Percentiles rank a stretch among this genome's conserved stretches.
Conservation (phyloP, 2,797 vertebrate genomes). For the Neostethus bicornis region DNA sequence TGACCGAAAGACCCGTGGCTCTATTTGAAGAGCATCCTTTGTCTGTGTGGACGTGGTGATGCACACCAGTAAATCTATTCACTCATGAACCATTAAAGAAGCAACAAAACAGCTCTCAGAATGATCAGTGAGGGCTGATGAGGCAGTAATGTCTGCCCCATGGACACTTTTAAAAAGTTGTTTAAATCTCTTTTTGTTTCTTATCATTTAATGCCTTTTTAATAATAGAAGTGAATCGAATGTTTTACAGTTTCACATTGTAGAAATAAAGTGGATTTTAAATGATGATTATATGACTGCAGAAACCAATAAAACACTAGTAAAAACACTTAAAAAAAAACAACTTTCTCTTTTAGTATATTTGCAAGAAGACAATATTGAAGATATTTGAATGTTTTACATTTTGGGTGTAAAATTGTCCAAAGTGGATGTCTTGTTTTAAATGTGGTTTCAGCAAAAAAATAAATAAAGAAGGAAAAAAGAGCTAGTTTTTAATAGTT, state of each 20-base stretch:
- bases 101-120: constrained; percentile 35
- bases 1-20: constrained; percentile 46
- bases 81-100: constrained; percentile 58
- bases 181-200: not conserved
- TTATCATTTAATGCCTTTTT: not conserved
- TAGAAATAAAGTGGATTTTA: not conserved
- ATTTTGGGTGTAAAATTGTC: no score
- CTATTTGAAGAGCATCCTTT: constrained; percentile 30
- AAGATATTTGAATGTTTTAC: no score
- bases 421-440: no score
- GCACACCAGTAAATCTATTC: constrained; percentile 31
- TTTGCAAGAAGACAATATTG: no score
- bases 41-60: constrained; percentile 43
- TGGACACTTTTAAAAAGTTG: constrained; percentile 11
- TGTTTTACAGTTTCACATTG: no score
- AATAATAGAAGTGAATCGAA: not conserved
- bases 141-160: constrained; percentile 31
- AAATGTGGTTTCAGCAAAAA: no score
- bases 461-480: no score
- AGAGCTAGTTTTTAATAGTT: no score
- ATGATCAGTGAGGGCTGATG: constrained; percentile 41
- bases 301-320: not conserved
- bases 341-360: no score
- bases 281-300: not conserved
- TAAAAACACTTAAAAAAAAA: no score